Percentiles rank a stretch among this genome's conserved stretches.
Evolutionary conservation across 2,113 vertebrate genomes (phyloP).

Genomic region (Channa maculata): DNA sequence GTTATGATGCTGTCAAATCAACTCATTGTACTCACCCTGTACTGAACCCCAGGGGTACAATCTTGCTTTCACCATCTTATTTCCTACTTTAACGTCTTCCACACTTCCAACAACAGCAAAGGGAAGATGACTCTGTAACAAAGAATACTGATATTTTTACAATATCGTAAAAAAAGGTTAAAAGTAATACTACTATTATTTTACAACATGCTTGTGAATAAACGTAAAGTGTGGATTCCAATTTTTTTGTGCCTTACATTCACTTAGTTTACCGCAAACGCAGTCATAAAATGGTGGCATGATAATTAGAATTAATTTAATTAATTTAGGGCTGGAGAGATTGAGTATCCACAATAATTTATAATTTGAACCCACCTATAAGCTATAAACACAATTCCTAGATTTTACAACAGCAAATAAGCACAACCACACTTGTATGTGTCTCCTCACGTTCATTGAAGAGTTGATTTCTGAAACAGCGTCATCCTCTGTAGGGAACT

Average conservation of each 20-base stretch:
- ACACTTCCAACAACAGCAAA: slow-evolving; percentile 96
- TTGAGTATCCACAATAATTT: background rate
- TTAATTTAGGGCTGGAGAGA: background rate
- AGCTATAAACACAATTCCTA: too few species aligned
- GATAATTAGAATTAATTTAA: background rate
- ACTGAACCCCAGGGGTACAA: slow-evolving; percentile 98
- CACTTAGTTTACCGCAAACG: background rate
- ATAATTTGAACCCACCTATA: background rate
- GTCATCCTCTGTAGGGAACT: slow-evolving; percentile 96
- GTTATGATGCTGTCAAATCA: slow-evolving; percentile 13
- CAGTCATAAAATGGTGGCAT: background rate
- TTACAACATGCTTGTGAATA: too few species aligned
- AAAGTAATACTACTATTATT: too few species aligned
- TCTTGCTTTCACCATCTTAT: slow-evolving; percentile 94
- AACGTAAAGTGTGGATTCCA: too few species aligned
- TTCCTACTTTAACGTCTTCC: slow-evolving; percentile 94
- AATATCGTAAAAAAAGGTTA: background rate
- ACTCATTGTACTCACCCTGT: slow-evolving; percentile 88
- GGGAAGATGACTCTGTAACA: slow-evolving; percentile 91
- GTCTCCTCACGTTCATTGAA: slow-evolving; percentile 93
- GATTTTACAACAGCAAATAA: background rate
- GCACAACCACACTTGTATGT: background rate
- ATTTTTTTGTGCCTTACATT: too few species aligned
- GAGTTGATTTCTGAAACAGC: slow-evolving; percentile 94
- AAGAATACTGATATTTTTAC: slow-evolving; percentile 12